phyloP scores from a whole-genome alignment of 2,113 vertebrate genomes.

The Dasyornis broadbenti region DNA sequence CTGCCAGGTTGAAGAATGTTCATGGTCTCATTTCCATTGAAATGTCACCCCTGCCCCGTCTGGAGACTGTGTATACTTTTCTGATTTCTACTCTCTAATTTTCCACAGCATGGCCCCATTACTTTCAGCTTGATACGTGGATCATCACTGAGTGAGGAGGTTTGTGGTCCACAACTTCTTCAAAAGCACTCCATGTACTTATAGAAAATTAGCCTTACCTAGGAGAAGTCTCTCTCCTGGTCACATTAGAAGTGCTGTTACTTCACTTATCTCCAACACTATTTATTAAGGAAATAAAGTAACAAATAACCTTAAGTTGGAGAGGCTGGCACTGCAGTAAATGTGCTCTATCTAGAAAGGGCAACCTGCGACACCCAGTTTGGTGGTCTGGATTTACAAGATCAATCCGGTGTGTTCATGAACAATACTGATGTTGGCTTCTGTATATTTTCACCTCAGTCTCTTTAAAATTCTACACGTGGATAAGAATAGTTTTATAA shows the following conservation, averaged over 20 bases:
- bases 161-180: not conserved
- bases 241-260: not conserved
- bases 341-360: not conserved
- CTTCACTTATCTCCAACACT: not conserved
- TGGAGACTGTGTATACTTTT: not conserved
- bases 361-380: not conserved
- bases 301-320: not conserved
- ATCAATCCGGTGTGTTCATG: not conserved
- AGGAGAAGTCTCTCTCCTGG: not conserved
- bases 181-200: not conserved
- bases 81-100: not conserved
- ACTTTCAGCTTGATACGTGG: not conserved
- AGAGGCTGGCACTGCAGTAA: not conserved
- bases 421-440: not conserved
- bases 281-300: not conserved
- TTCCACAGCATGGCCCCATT: not conserved
- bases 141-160: fast-evolving
- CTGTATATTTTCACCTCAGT: not conserved
- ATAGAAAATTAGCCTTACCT: not conserved
- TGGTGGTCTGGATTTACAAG: not conserved
- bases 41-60: not conserved
- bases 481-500: constrained; percentile 17
- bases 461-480: constrained; percentile 8
- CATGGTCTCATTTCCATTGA: not conserved
- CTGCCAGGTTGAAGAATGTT: not conserved